Evolutionary conservation across 1,140 invertebrate genomes (phyloP).

Genomic region (Hycleus phaleratus): DNA sequence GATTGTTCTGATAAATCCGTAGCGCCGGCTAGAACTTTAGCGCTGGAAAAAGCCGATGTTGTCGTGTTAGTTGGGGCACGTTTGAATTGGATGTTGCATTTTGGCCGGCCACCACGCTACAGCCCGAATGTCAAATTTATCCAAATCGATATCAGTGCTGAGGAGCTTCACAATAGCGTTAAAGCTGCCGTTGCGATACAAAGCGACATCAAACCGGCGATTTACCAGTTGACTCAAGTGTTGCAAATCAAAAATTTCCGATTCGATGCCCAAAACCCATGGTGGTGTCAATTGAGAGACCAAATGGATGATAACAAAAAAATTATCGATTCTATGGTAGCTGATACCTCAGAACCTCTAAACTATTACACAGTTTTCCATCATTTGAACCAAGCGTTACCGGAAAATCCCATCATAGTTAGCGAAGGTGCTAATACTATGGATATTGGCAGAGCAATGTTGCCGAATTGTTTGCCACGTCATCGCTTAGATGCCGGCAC

Average conservation of each 20-base stretch:
- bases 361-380: slow-evolving; percentile 93
- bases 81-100: slow-evolving; percentile 97
- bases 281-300: slow-evolving; percentile 53
- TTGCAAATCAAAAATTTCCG: slow-evolving; percentile 40
- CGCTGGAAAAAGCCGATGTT: slow-evolving; percentile 80
- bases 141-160: slow-evolving; percentile 83
- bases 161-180: slow-evolving; percentile 89
- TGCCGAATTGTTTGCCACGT: slow-evolving; percentile 72
- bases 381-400: slow-evolving; percentile 64
- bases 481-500: slow-evolving; percentile 86
- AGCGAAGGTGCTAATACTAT: slow-evolving; percentile 98
- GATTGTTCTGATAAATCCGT: slow-evolving; percentile 74
- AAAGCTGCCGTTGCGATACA: slow-evolving; percentile 37
- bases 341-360: slow-evolving; percentile 61
- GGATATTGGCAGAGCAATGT: slow-evolving; percentile 89
- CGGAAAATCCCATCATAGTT: slow-evolving; percentile 80
- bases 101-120: slow-evolving; percentile 83
- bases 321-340: slow-evolving; percentile 42
- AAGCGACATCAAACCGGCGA: slow-evolving; percentile 33
- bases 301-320: slow-evolving; percentile 18
- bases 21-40: slow-evolving; percentile 75
- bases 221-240: slow-evolving; percentile 14
- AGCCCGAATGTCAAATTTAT: slow-evolving; percentile 78
- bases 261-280: slow-evolving; percentile 43
- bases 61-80: slow-evolving; percentile 83